A percentile compares a stretch with the other conserved stretches of the same genome.
Conservation (phyloP, 2,888 invertebrate genomes). For the Ormyrus rosae region DNA sequence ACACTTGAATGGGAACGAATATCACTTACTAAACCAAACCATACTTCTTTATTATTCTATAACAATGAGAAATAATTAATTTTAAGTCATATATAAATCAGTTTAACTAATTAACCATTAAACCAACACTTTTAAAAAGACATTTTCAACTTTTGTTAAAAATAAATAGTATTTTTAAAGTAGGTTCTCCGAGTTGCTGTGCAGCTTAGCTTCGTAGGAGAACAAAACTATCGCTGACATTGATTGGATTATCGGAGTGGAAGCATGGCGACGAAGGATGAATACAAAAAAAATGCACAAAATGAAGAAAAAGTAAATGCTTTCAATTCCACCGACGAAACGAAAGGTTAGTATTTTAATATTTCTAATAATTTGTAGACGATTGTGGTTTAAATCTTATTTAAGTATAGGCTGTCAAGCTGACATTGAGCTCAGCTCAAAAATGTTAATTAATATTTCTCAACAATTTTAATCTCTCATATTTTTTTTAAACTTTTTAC, state of each 20-base stretch:
- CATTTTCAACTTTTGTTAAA: not conserved
- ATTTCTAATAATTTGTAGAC: too few relatives aligned
- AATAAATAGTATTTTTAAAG: conserved; percentile 15
- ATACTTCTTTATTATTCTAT: not conserved
- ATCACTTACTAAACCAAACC: not conserved
- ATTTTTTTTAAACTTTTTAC: too few relatives aligned
- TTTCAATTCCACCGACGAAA: conserved; percentile 14
- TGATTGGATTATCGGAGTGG: conserved; percentile 26
- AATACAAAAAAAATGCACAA: conserved; percentile 3
- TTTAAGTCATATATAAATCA: too few relatives aligned
- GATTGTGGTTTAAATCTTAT: too few relatives aligned
- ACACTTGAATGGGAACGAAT: too few relatives aligned
- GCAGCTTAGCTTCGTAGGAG: not conserved
- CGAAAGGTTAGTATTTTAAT: conserved; percentile 30
- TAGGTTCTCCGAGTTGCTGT: not conserved
- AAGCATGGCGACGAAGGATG: conserved; percentile 31
- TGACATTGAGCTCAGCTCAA: too few relatives aligned
- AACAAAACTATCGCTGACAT: conserved; percentile 6
- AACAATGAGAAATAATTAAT: too few relatives aligned
- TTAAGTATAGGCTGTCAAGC: too few relatives aligned
- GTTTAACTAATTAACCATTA: too few relatives aligned
- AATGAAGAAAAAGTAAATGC: not conserved
- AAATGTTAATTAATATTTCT: too few relatives aligned
- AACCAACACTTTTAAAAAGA: not conserved
- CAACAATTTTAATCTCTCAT: too few relatives aligned